Percentiles rank a stretch among this genome's conserved stretches.
These are phyloP conservation scores for Torymus tubicola DNA, from an alignment of 2,888 invertebrate species.

Conservation along the genomic window DNA sequence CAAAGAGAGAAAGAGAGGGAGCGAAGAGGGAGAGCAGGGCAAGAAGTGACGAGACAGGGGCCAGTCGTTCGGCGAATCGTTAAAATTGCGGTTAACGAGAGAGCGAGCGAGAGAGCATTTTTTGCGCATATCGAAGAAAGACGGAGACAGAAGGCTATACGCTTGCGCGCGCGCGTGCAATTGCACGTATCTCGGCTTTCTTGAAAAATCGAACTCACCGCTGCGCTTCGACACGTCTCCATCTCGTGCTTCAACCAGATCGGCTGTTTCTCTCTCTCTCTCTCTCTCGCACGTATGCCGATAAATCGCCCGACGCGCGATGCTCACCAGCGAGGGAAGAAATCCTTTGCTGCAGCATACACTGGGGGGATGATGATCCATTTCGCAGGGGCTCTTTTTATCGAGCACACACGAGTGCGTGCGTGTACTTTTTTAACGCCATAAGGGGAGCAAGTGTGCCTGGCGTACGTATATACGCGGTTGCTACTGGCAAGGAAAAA, in stretches of 20 bases:
- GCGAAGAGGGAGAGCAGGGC: not conserved
- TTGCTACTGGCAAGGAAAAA: conserved; percentile 8
- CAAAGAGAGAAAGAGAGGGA: not conserved
- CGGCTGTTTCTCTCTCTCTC: not conserved
- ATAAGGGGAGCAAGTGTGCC: no score
- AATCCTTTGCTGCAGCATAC: not conserved
- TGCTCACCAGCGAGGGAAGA: not conserved
- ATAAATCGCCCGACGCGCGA: conserved; percentile 28
- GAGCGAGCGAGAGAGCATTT: conserved; percentile 25
- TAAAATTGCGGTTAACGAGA: conserved; percentile 59
- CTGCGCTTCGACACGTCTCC: conserved; percentile 43
- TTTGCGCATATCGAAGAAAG: conserved; percentile 38
- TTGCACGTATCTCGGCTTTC: conserved; percentile 11
- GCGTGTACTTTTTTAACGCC: no score
- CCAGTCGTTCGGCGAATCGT: conserved; percentile 58
- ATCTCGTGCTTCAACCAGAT: conserved; percentile 2
- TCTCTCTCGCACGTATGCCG: conserved; percentile 6
- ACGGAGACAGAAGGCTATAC: conserved; percentile 8
- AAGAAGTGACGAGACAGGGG: conserved; percentile 35
- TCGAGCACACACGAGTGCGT: no score
- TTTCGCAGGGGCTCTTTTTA: conserved; percentile 28
- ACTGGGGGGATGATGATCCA: conserved; percentile 18
- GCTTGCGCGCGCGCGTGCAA: no score
- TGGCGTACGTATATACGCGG: not conserved
- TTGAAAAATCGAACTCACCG: conserved; percentile 39